These are phyloP conservation scores for Echinometra lucunter DNA, from an alignment of 53 echinoderm and acorn worm species.

Conservation along the genomic window DNA sequence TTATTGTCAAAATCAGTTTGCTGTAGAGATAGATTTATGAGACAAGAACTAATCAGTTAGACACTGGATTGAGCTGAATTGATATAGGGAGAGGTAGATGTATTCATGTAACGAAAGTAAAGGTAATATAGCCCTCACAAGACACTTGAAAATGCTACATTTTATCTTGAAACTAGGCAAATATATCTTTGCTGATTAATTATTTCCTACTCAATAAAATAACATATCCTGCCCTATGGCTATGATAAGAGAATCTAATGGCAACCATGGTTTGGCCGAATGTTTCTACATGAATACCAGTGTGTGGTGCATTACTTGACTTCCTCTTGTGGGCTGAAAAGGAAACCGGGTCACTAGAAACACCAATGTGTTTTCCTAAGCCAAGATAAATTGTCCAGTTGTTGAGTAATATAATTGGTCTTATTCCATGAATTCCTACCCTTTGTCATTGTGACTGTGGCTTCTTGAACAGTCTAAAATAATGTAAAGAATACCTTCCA, in stretches of 20 bases:
- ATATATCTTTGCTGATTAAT: neutral
- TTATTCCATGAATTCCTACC: neutral
- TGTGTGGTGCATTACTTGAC: conserved; percentile 18
- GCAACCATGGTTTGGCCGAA: neutral
- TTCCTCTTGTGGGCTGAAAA: neutral
- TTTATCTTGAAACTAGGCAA: neutral
- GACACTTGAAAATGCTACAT: neutral
- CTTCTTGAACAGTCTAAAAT: neutral
- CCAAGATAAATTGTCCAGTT: neutral
- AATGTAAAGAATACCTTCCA: neutral
- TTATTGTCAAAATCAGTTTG: too few species aligned
- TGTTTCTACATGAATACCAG: neutral
- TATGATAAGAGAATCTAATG: neutral
- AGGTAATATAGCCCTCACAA: too few species aligned
- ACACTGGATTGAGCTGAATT: too few species aligned
- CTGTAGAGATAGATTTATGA: too few species aligned
- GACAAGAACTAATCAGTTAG: too few species aligned
- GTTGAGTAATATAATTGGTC: neutral
- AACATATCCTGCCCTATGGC: neutral
- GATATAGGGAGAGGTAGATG: too few species aligned
- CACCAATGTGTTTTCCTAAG: neutral
- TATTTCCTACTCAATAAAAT: conserved; percentile 37
- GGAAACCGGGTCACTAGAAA: conserved; percentile 11
- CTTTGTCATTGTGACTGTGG: neutral
- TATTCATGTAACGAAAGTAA: too few species aligned